Conservation (phyloP, 2,888 invertebrate genomes). For the Eurytoma adleriae region DNA sequence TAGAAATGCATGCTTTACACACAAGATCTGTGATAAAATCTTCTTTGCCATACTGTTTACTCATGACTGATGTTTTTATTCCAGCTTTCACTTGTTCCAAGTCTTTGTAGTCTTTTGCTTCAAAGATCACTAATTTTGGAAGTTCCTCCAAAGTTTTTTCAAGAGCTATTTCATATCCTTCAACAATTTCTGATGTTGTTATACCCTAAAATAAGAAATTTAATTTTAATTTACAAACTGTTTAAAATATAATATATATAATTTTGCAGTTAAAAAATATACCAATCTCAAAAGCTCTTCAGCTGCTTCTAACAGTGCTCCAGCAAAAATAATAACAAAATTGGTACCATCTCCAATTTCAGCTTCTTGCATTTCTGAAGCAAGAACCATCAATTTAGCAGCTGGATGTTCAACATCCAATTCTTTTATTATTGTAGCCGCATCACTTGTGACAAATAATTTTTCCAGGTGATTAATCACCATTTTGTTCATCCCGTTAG, state of each 20-base stretch:
- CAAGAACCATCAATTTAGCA: conserved; percentile 96
- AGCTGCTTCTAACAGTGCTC: conserved; percentile 93
- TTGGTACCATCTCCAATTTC: conserved; percentile 99
- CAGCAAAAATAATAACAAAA: conserved; percentile 96
- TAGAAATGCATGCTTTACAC: conserved; percentile 92
- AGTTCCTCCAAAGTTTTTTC: conserved; percentile 93
- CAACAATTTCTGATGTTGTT: conserved; percentile 96
- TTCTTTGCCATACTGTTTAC: conserved; percentile 98
- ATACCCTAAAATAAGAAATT: conserved; percentile 81
- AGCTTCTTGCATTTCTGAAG: conserved; percentile 98
- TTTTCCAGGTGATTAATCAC: conserved; percentile 99
- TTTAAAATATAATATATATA: conserved; percentile 6
- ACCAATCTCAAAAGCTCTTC: conserved; percentile 93
- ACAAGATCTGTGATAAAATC: conserved; percentile 92
- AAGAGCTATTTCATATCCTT: conserved; percentile 94
- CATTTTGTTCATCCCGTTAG: conserved; percentile 99
- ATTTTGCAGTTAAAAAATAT: conserved; percentile 43
- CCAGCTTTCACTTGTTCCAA: conserved; percentile 84
- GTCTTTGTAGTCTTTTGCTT: conserved; percentile 84
- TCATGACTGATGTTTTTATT: conserved; percentile 92
- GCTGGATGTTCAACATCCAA: conserved; percentile 99
- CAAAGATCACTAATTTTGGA: conserved; percentile 87
- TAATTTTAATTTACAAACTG: neutral
- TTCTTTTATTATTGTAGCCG: conserved; percentile 97
- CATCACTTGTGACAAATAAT: conserved; percentile 99